A percentile compares a stretch with the other conserved stretches of the same genome.
Evolutionary conservation across 2,797 vertebrate genomes (phyloP).

Genomic region (Amniataba percoides): DNA sequence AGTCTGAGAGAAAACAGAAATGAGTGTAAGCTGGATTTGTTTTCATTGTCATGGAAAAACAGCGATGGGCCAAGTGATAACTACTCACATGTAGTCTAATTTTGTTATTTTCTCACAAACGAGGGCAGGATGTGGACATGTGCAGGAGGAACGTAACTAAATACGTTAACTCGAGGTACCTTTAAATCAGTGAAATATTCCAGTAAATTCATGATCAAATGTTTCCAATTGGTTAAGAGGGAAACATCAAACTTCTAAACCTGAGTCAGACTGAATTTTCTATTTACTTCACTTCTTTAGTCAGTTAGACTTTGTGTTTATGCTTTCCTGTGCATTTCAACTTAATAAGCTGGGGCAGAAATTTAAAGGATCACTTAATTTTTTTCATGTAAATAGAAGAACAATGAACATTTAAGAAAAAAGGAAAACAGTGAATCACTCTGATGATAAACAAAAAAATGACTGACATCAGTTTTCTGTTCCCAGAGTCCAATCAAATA

Average conservation of each 20-base stretch:
- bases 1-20: slow-evolving; percentile 77
- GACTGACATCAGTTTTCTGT: too few relatives aligned
- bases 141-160: slow-evolving; percentile 10
- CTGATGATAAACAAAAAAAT: background rate
- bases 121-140: slow-evolving; percentile 15
- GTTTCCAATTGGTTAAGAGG: too few relatives aligned
- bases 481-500: background rate
- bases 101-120: slow-evolving; percentile 43
- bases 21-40: slow-evolving; percentile 82
- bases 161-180: background rate
- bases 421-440: background rate
- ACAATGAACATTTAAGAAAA: background rate
- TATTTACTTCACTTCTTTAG: background rate
- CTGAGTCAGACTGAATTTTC: background rate
- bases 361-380: too few relatives aligned
- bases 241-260: background rate
- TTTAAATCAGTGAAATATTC: background rate
- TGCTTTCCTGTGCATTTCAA: background rate
- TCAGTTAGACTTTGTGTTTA: background rate
- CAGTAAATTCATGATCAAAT: background rate
- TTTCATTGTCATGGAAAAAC: slow-evolving; percentile 80
- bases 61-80: slow-evolving; percentile 68
- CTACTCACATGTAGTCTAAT: slow-evolving; percentile 45
- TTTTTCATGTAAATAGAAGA: background rate
- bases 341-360: background rate